Evolutionary conservation across 2,888 invertebrate species (phyloP).

Genomic region (Lasioglossum zephyrum): DNA sequence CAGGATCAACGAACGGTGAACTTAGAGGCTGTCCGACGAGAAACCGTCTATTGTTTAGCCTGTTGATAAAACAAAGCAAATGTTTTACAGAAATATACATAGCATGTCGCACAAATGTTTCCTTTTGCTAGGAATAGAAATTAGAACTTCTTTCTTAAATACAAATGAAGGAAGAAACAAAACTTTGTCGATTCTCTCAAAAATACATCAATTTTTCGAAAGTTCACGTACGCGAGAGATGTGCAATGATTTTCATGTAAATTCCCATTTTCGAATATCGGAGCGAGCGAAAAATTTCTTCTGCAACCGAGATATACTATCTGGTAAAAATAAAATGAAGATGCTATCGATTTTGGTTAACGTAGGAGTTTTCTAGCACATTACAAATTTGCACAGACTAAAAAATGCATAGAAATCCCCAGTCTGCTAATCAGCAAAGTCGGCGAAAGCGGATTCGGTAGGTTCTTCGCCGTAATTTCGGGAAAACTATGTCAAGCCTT

Average conservation of each 20-base stretch:
- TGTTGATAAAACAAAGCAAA: neutral
- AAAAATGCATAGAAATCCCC: neutral
- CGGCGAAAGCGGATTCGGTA: neutral
- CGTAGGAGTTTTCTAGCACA: neutral
- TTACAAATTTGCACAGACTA: neutral
- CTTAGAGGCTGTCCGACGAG: neutral
- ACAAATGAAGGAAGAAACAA: neutral
- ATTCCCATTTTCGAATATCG: neutral
- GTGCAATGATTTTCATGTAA: neutral
- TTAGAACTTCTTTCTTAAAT: neutral
- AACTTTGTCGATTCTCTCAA: neutral
- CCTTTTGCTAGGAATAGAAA: neutral
- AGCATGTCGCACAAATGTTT: no score
- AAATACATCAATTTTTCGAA: neutral
- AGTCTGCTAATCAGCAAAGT: neutral
- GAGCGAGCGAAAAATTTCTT: neutral
- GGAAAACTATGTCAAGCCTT: neutral
- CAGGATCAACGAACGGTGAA: constrained; percentile 19
- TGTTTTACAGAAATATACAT: neutral
- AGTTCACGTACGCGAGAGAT: no score
- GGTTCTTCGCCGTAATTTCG: neutral
- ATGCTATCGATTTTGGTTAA: neutral
- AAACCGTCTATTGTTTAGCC: neutral
- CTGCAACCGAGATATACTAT: neutral
- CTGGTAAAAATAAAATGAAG: neutral